Evolutionary conservation across 1,140 invertebrate genomes (phyloP).

Genomic region (Bombyx mori): ASM3026992v2 NC_085118.1:5077501-5078000

Average conservation of each 20-base stretch:
- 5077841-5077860: too few relatives aligned
- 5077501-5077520: too few relatives aligned
- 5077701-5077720: conserved; percentile 34
- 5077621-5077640: conserved; percentile 80
- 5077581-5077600: conserved; percentile 33
- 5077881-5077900: too few relatives aligned
- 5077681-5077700: conserved; percentile 55
- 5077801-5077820: conserved; percentile 19
- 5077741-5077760: conserved; percentile 73
- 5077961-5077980: too few relatives aligned
- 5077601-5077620: conserved; percentile 79
- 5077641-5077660: conserved; percentile 70
- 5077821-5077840: too few relatives aligned
- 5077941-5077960: too few relatives aligned
- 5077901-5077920: too few relatives aligned
- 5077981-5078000: too few relatives aligned
- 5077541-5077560: conserved; percentile 27
- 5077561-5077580: conserved; percentile 57
- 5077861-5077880: too few relatives aligned
- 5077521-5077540: too few relatives aligned
- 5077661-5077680: conserved; percentile 67
- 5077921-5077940: too few relatives aligned
- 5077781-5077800: conserved; percentile 74
- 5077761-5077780: conserved; percentile 75
- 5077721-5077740: conserved; percentile 66